Evolutionary conservation across 2,113 vertebrate species (phyloP).

Genomic region (Crotalus tigris): DNA sequence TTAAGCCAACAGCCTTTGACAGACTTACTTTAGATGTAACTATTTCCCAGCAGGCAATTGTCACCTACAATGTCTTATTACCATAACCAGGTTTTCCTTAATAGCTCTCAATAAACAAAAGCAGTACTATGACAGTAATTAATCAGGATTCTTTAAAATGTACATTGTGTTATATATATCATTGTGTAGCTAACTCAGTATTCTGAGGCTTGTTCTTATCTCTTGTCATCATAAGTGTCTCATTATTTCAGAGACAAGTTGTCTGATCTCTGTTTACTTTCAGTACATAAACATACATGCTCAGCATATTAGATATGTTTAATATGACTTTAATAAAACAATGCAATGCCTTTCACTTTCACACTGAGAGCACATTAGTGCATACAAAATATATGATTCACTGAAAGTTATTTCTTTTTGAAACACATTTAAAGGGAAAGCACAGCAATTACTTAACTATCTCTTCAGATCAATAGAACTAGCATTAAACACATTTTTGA

Average conservation of each 20-base stretch:
- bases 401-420: not conserved
- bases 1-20: not conserved
- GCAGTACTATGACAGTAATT: constrained; percentile 19
- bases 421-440: not conserved
- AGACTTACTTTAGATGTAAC: not conserved
- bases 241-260: constrained; percentile 45
- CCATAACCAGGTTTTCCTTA: constrained; percentile 33
- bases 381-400: not conserved
- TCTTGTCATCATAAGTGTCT: not conserved
- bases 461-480: not conserved
- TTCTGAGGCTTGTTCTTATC: not conserved
- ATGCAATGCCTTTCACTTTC: not conserved
- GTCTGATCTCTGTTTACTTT: constrained; percentile 40
- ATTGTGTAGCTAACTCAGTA: constrained; percentile 14
- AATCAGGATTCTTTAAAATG: not conserved
- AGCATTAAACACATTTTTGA: not conserved
- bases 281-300: constrained; percentile 33
- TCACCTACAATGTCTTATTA: constrained; percentile 16
- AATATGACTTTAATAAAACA: constrained; percentile 6
- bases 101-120: not conserved
- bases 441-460: not conserved
- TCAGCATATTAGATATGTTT: constrained; percentile 32
- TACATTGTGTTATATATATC: not conserved
- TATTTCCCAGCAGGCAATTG: constrained; percentile 10
- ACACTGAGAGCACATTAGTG: not conserved